Base-by-base conservation (phyloP, 2,113 vertebrate genomes). In the Cyprinus carpio region DNA sequence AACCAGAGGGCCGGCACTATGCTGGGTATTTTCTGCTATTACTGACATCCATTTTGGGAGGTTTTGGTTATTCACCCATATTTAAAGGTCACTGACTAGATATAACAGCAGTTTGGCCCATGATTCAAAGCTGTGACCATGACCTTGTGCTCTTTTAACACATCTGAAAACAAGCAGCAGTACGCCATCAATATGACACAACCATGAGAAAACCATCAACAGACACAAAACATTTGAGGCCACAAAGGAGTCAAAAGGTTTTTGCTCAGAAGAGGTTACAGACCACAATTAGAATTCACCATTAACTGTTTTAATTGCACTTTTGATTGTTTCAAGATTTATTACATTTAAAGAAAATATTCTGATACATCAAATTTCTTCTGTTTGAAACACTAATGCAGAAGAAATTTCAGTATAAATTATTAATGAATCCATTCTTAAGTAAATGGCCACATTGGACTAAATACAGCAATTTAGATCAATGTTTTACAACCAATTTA, bases 161-260 rank as follows among this genome's bases (percentile, higher is more conserved):
- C 79, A 78, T 80, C 46, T 64, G 23, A 10, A 85, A 29, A 76
- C 86, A 64, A 81, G 62, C 87, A 64, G 86, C 91, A 90, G 89
- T 85, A 82, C 89, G 89, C 87, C 83, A 89, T 64, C 65, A 91
- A 93, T 91, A 69, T 92, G 84, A 89, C 86, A 85, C 75, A 74
- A 86, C 77, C 76, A 67, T 89, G 90, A 84, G 88, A 91, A 92
- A 75, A 77, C 56, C 46, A 60, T 25, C 83, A 83, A 85, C 86
- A 77, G 69, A 84, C 74, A 51, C 75, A 25, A 62, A 51, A 79
- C 88, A 65, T 69, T 64, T 75, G 85, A 87, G 80, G 83, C 81
- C 87, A 85, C n/a, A 75, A 79, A 72, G 87, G 43, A 75, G 83
- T 89, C 89, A 89, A 84, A 62, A 64, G 75, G 82, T 23, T 60